These are phyloP conservation scores for Drosophila barbarae DNA, from an alignment of 2,888 invertebrate genomes.

Conservation along the genomic window DNA sequence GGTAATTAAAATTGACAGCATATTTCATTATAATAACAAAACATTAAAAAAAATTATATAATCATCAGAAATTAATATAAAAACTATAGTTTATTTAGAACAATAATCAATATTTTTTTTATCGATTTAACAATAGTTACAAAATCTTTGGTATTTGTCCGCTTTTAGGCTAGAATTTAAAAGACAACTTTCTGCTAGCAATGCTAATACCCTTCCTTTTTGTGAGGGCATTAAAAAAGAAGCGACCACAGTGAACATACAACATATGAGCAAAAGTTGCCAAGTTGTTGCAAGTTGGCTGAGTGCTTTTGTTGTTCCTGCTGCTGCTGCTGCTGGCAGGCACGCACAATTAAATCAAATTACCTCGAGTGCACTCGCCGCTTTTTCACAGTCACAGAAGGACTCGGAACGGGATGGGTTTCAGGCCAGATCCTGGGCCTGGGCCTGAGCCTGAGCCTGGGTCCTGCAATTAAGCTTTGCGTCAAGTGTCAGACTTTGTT, in stretches of 20 bases:
- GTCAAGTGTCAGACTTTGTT: conserved; percentile 42
- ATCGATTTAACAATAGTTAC: not conserved
- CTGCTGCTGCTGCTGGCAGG: conserved; percentile 14
- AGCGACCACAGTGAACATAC: conserved; percentile 33
- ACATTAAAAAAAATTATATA: too few relatives aligned
- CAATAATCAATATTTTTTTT: not conserved
- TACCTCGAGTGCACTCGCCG: conserved; percentile 69
- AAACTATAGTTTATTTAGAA: not conserved
- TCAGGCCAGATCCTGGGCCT: conserved; percentile 3
- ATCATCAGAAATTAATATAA: too few relatives aligned
- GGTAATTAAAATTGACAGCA: not conserved
- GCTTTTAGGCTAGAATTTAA: too few relatives aligned
- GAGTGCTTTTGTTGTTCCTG: conserved; percentile 25
- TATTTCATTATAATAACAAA: too few relatives aligned
- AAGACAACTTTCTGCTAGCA: too few relatives aligned
- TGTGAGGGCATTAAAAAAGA: conserved; percentile 2
- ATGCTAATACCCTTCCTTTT: not conserved
- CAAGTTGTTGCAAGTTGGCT: conserved; percentile 20
- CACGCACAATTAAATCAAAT: conserved; percentile 75
- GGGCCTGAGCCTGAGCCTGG: not conserved
- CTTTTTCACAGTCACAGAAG: conserved; percentile 49
- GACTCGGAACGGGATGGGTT: not conserved
- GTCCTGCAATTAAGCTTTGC: conserved; percentile 62
- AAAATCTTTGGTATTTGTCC: not conserved
- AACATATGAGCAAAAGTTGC: conserved; percentile 36